Base-by-base conservation (phyloP, 2,113 vertebrate genomes). In the Stigmatopora argus region DNA sequence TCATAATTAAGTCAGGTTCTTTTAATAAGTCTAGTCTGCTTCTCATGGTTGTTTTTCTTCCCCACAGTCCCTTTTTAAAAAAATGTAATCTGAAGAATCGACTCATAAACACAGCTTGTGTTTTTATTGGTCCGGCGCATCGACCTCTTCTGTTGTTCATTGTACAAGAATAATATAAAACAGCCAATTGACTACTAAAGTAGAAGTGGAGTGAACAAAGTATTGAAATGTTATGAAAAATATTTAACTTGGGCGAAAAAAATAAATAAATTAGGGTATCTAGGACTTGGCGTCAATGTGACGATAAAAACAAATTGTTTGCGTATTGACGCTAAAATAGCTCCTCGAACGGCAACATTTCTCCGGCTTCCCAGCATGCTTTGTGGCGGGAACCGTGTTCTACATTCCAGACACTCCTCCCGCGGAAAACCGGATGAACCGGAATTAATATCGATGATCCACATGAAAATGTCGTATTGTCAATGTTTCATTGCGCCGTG, bases 381-480 rank as follows among this genome's bases (percentile, higher is more conserved):
- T 3, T 65, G 55, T 9, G 67, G 62, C 58, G 35, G 45, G 55
- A 78, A 69, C 19, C 70, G 62, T 2, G 45, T 53, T 73, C 64
- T 7, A n/a, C 70, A 75, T 84, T 77, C 72, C 67, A 74, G 74
- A 69, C 75, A n/a, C 74, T 72, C 73, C 72, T 83, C 21, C 41
- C 62, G 61, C 73, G 73, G 38, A 75, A n/a, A 79, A 77, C 76
- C 45, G 65, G 81, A 79, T 64, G 51, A 78, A 76, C 79, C 75
- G 74, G 75, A 75, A 75, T 57, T 59, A 66, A 78, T 73, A 79
- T 83, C 1, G 71, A 72, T 67, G 52, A 56, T 65, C 18, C 14
- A 5, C 64, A 47, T 81, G 74, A 84, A 85, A n/a, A n/a, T n/a
- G n/a, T 81, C 69, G 64, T 65, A 68, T 75, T 73, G 72, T 64